Conservation (phyloP, 2,113 vertebrate genomes). For the Proteles cristata region DNA sequence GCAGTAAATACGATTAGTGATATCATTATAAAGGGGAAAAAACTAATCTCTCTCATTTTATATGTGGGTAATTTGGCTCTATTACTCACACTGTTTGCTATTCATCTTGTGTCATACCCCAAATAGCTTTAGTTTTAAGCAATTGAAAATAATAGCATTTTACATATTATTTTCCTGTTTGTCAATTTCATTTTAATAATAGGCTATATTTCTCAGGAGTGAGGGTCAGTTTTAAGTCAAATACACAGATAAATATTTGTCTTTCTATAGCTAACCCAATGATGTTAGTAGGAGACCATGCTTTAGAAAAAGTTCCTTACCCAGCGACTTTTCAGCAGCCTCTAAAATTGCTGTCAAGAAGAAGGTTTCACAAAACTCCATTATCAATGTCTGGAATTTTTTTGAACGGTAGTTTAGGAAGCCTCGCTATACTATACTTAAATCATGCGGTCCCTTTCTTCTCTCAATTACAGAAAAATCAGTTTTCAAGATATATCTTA, state of each 20-base stretch:
- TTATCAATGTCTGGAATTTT: background rate
- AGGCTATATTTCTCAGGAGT: background rate
- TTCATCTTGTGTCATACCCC: background rate
- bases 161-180: constrained; percentile 12
- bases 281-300: background rate
- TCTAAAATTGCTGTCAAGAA: background rate
- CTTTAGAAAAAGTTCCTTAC: background rate
- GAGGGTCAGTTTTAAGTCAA: background rate
- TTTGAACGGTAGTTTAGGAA: background rate
- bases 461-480: background rate
- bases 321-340: background rate
- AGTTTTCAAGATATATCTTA: background rate
- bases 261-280: background rate
- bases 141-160: background rate
- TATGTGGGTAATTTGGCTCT: background rate
- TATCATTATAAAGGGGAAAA: background rate
- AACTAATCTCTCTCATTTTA: background rate
- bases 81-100: background rate
- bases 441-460: background rate
- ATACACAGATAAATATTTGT: background rate
- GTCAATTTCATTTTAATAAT: constrained; percentile 41
- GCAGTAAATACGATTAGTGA: constrained; percentile 42
- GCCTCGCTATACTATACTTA: accelerated
- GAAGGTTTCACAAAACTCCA: accelerated
- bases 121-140: constrained; percentile 12